Percentiles rank a stretch among this genome's conserved stretches.
Conservation (phyloP, 2,113 vertebrate genomes). For the Gnathonemus echidnorhynchus region DNA sequence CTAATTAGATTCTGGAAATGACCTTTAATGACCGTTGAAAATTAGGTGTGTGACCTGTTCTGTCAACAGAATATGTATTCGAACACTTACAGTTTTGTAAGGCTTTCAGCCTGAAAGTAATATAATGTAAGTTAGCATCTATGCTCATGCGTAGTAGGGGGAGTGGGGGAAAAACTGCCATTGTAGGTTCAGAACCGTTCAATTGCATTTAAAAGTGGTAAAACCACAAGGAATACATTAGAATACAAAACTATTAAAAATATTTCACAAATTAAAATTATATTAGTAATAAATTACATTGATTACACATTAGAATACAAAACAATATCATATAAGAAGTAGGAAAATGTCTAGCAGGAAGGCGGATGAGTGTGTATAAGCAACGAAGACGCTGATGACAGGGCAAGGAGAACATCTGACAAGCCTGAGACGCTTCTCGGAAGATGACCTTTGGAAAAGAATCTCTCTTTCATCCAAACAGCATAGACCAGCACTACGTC, state of each 20-base stretch:
- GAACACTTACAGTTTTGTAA: background rate
- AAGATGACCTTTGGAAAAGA: background rate
- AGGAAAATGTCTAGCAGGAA: background rate
- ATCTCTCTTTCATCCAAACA: background rate
- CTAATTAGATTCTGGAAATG: slow-evolving; percentile 2
- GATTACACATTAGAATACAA: background rate
- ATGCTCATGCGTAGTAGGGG: background rate
- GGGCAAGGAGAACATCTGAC: background rate
- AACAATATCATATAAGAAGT: background rate
- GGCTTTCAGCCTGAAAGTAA: background rate
- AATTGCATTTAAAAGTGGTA: background rate
- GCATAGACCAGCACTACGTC: background rate
- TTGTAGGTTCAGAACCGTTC: background rate
- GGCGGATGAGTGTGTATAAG: background rate
- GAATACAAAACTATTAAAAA: background rate
- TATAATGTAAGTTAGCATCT: background rate
- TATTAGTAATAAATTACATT: no score
- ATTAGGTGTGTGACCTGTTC: background rate
- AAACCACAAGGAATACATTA: background rate
- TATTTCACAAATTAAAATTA: no score
- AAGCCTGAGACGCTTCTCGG: background rate
- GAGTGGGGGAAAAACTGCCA: background rate
- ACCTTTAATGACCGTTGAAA: background rate
- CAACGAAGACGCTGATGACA: background rate
- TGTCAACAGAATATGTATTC: background rate